Evolutionary conservation across 2,113 vertebrate species (phyloP).

Genomic region (Perca flavescens): DNA sequence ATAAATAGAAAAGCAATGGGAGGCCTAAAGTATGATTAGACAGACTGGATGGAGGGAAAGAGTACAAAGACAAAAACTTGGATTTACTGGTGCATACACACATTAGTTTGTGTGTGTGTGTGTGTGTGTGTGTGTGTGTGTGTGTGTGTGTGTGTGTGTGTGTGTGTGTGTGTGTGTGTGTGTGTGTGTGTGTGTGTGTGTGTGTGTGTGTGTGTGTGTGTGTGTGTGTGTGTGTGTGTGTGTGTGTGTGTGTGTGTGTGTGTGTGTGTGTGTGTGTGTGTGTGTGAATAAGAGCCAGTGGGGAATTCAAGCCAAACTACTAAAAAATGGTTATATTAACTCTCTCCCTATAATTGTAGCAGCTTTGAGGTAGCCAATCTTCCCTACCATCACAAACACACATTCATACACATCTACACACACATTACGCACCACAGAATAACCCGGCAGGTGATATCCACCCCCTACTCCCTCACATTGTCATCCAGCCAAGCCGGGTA

Average conservation of each 20-base stretch:
- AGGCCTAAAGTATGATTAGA: constrained; percentile 19
- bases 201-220: neutral
- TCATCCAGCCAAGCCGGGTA: constrained; percentile 25
- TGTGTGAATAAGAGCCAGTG: constrained; percentile 8
- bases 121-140: neutral
- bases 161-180: constrained; percentile 1
- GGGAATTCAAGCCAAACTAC: constrained; percentile 33
- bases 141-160: neutral
- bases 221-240: constrained; percentile 11
- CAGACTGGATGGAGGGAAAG: neutral
- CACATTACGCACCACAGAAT: constrained; percentile 23
- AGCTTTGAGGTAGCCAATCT: constrained; percentile 2
- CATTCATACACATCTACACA: constrained; percentile 13
- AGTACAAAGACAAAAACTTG: constrained; percentile 6
- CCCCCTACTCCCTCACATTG: constrained; percentile 1
- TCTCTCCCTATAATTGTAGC: constrained; percentile 29
- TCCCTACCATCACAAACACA: constrained; percentile 26
- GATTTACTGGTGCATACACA: constrained; percentile 1
- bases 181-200: neutral
- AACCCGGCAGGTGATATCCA: constrained; percentile 55
- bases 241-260: neutral
- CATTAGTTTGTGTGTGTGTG: constrained; percentile 11
- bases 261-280: neutral
- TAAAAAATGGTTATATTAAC: constrained; percentile 36
- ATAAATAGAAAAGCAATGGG: constrained; percentile 5